Percentiles rank a stretch among this genome's conserved stretches.
Conservation (phyloP, 2,888 invertebrate genomes). For the Antitype chi region DNA sequence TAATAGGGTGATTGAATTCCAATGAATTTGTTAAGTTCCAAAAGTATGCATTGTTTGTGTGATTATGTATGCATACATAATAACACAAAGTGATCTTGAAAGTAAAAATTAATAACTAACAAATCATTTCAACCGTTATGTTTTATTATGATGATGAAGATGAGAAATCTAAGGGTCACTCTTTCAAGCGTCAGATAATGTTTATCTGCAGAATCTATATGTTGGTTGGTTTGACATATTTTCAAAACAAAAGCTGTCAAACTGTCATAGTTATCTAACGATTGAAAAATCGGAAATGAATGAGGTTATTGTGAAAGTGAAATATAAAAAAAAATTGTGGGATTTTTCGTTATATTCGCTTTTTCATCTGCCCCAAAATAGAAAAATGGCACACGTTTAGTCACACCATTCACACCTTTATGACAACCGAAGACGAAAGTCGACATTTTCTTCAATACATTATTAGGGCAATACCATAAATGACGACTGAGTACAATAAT, state of each 20-base stretch:
- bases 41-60: slow-evolving; percentile 4
- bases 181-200: background rate
- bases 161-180: background rate
- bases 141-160: background rate
- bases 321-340: background rate
- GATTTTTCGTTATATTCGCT: background rate
- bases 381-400: background rate
- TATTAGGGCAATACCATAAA: background rate
- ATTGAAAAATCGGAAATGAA: background rate
- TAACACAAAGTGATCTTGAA: slow-evolving; percentile 9
- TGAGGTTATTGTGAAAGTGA: background rate
- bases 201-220: background rate
- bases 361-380: background rate
- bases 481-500: background rate
- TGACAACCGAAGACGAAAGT: background rate
- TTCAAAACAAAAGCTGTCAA: background rate
- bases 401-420: background rate
- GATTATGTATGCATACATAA: background rate
- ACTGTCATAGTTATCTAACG: background rate
- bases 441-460: background rate
- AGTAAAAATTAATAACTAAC: background rate
- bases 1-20: background rate
- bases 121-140: background rate
- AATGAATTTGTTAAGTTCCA: slow-evolving; percentile 9
- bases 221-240: background rate